phyloP scores from a whole-genome alignment of 2,888 invertebrate genomes.

The Aporophyla lueneburgensis region DNA sequence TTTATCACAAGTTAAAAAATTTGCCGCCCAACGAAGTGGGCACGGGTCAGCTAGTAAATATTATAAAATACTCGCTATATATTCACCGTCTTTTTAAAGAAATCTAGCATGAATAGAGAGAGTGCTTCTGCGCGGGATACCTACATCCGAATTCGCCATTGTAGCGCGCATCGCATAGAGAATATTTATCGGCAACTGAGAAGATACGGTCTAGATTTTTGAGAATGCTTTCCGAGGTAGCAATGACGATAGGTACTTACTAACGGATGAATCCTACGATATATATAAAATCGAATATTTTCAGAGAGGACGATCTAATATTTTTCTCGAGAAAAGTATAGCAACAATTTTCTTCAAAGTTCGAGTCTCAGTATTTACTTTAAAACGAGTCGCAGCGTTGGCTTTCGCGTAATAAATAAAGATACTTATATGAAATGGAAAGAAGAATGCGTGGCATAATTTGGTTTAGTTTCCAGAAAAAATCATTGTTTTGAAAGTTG shows the following conservation, averaged over 20 bases:
- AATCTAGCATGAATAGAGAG: slow-evolving; percentile 27
- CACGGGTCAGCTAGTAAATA: too few species aligned
- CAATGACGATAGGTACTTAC: not conserved
- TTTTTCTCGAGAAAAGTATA: not conserved
- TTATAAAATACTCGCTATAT: not conserved
- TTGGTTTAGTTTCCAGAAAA: not conserved
- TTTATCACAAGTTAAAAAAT: too few species aligned
- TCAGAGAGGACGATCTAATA: not conserved
- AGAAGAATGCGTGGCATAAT: not conserved
- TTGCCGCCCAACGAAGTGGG: too few species aligned
- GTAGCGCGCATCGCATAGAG: not conserved
- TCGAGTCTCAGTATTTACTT: not conserved
- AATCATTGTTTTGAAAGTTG: not conserved
- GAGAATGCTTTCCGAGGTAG: slow-evolving; percentile 7
- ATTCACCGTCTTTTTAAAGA: not conserved
- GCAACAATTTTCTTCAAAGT: not conserved
- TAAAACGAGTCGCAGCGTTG: slow-evolving; percentile 2
- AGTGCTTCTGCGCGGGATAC: slow-evolving; percentile 7
- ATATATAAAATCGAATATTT: not conserved
- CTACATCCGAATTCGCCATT: slow-evolving; percentile 21
- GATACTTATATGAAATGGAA: not conserved
- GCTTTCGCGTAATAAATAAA: not conserved
- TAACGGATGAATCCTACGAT: not conserved
- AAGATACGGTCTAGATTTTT: slow-evolving; percentile 12
- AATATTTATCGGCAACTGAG: slow-evolving; percentile 24